Evolutionary conservation across 2,888 invertebrate species (phyloP), one percentile per base, ranked within the genome.

Genomic region (Candidula unifasciata): DNA sequence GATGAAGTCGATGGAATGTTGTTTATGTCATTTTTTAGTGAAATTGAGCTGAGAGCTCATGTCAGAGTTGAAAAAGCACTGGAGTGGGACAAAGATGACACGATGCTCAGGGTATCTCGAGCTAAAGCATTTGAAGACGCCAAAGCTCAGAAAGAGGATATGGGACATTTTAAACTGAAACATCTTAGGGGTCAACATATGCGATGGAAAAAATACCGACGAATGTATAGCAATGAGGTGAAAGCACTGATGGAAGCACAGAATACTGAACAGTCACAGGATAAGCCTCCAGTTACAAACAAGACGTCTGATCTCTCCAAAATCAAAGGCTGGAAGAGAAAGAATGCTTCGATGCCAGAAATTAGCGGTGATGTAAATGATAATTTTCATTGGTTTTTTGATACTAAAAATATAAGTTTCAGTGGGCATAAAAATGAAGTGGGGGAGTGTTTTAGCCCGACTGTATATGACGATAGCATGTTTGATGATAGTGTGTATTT

Each of bases 311-410:
- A 92, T 84, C 86, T 90, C 35, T 90, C 90, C 16, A 92, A 92
- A 82, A 91, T 91, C 68, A 91, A 92, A 88, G 91, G 91, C 64
- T 91, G 91, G 92, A 91, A 90, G 84, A 90, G 87, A n/a, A 92
- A 90, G 79, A 89, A 87, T 18, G 85, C 54, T 10, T n/a, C 27
- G 33, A 30, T 68, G 16, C 13, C 57, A 30, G 60, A 81, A n/a
- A 80, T 27, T 10, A 52, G 33, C 1, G 52, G 24, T 52, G 33
- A 79, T 66, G 21, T 35, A 57, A 21, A 64, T 80, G 64, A 64
- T 52, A 89, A 79, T 84, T 87, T 35, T 88, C 89, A 78, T 90
- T 90, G 80, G 86, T 89, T 16, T 89, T 89, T 77, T 90, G 89
- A 90, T 88, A 86, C 85, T 89, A 89, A 69, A 30, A 68, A 73